These are phyloP conservation scores for Eonycteris spelaea DNA, from an alignment of 2,113 vertebrate species.

Conservation along the genomic window DNA sequence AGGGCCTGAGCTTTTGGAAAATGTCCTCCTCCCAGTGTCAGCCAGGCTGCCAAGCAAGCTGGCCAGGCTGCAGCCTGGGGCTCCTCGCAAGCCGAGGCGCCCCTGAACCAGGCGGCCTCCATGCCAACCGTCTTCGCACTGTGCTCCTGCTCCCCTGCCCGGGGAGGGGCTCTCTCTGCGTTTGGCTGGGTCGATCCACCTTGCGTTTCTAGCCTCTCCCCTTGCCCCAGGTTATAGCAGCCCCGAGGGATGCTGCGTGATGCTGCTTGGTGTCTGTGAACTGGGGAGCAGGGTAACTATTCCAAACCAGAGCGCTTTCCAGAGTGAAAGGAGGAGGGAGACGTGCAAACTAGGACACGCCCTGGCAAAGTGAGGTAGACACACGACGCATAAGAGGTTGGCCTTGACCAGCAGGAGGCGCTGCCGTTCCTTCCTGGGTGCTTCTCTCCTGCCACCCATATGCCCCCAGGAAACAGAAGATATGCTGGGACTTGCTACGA, in stretches of 20 bases:
- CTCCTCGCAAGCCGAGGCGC: neutral
- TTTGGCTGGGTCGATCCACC: neutral
- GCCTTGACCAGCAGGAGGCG: neutral
- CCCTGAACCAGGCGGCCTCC: constrained; percentile 26
- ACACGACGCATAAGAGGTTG: neutral
- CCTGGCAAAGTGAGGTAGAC: neutral
- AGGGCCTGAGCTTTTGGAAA: neutral
- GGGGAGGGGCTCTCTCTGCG: neutral
- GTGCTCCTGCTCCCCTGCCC: neutral
- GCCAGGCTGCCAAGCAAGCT: constrained; percentile 8
- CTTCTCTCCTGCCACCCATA: neutral
- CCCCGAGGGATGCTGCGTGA: rapidly evolving
- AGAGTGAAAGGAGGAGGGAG: neutral
- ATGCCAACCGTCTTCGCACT: neutral
- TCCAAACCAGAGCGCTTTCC: neutral
- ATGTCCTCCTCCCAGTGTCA: neutral
- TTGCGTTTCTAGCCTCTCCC: neutral
- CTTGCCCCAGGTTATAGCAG: neutral
- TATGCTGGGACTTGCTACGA: neutral
- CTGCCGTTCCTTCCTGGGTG: neutral
- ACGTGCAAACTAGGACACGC: neutral
- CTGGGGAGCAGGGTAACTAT: neutral
- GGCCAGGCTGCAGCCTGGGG: neutral
- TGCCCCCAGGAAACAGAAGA: neutral
- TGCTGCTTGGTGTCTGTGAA: rapidly evolving